A percentile compares a stretch with the other conserved stretches of the same genome.
Conservation (phyloP, 1,140 invertebrate species). For the Cepaea nemoralis region DNA sequence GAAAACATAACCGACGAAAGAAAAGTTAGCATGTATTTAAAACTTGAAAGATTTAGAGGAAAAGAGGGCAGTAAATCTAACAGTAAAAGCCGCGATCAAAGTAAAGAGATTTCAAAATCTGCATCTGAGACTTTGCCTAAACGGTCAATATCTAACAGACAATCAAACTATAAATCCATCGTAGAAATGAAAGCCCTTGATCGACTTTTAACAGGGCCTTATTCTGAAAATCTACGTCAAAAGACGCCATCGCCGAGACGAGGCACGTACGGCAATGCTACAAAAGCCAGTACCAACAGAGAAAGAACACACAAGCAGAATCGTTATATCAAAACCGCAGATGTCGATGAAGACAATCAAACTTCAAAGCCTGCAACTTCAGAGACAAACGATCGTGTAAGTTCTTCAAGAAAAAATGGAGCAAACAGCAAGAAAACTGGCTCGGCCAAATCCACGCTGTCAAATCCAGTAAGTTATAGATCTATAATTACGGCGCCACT, state of each 20-base stretch:
- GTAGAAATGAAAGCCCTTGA: slow-evolving; percentile 27
- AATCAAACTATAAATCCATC: not conserved
- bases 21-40: not conserved
- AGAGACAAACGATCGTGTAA: not conserved
- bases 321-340: not conserved
- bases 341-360: not conserved
- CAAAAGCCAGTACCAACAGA: not conserved
- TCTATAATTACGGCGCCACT: too few relatives aligned
- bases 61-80: not conserved
- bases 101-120: not conserved
- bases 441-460: not conserved
- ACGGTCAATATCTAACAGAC: not conserved
- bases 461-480: too few relatives aligned
- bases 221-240: not conserved
- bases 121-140: not conserved
- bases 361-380: not conserved
- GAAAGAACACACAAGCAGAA: not conserved
- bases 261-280: not conserved
- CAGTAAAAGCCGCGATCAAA: not conserved
- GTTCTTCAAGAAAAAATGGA: not conserved
- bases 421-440: not conserved
- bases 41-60: not conserved
- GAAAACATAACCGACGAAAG: not conserved
- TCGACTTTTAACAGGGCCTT: not conserved
- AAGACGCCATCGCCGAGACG: slow-evolving; percentile 13